phyloP scores from a whole-genome alignment of 2,888 invertebrate species.

The Ceratothoa steindachneri region DNA sequence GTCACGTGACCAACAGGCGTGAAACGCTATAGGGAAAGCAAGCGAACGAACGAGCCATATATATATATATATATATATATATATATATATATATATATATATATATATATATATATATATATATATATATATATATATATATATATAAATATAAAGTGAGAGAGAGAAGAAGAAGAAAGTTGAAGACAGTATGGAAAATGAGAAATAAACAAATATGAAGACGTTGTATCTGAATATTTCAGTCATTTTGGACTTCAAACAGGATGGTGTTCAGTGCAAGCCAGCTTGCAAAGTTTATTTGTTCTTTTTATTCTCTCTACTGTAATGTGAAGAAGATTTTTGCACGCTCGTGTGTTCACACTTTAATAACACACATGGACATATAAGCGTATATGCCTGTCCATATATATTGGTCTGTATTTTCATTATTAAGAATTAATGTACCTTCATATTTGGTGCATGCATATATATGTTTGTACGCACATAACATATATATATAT shows the following conservation, averaged over 20 bases:
- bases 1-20: slow-evolving; percentile 10
- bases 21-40: neutral
- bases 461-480: neutral
- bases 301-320: too few relatives aligned
- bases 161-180: neutral
- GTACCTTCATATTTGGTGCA: neutral
- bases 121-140: neutral
- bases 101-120: neutral
- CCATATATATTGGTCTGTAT: neutral
- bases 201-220: neutral
- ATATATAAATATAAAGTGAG: neutral
- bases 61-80: neutral
- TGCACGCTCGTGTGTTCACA: too few relatives aligned
- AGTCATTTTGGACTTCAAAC: neutral
- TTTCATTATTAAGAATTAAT: neutral
- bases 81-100: neutral
- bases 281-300: too few relatives aligned
- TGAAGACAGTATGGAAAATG: neutral
- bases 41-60: neutral
- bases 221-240: neutral
- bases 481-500: too few relatives aligned
- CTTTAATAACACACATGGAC: neutral
- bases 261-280: too few relatives aligned
- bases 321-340: too few relatives aligned
- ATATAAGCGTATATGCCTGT: neutral